Percentiles rank a stretch among this genome's conserved stretches.
These are phyloP conservation scores for Drosophila ezoana DNA, from an alignment of 2,888 invertebrate genomes.

Conservation along the genomic window DNA sequence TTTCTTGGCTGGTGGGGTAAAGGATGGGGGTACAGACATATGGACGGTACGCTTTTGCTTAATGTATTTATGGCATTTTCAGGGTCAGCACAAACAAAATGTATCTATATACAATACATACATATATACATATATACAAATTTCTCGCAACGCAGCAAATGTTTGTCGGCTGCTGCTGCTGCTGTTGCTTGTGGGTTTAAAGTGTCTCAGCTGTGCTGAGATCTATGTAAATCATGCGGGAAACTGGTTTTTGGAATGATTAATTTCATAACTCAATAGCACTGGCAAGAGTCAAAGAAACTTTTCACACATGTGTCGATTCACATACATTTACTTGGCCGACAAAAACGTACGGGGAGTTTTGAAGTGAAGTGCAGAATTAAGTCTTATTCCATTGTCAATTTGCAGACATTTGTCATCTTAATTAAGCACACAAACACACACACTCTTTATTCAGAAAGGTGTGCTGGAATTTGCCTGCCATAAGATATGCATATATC, in stretches of 20 bases:
- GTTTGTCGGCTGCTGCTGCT: slow-evolving; percentile 61
- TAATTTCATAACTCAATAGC: slow-evolving; percentile 73
- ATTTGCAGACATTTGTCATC: slow-evolving; percentile 11
- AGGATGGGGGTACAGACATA: slow-evolving; percentile 30
- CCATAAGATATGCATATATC: slow-evolving; percentile 24
- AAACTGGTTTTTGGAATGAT: slow-evolving; percentile 75
- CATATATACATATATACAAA: slow-evolving; percentile 28
- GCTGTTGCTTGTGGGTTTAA: slow-evolving; percentile 70
- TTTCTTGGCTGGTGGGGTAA: slow-evolving; percentile 9
- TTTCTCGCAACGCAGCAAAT: slow-evolving; percentile 67
- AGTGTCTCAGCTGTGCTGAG: slow-evolving; percentile 68
- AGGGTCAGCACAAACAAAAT: slow-evolving; percentile 62
- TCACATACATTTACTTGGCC: slow-evolving; percentile 13
- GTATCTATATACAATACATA: not conserved
- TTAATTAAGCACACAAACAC: not conserved
- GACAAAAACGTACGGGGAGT: slow-evolving; percentile 13
- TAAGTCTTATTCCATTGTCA: slow-evolving; percentile 10
- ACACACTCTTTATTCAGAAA: not conserved
- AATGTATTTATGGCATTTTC: slow-evolving; percentile 78
- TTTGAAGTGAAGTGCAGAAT: slow-evolving; percentile 6
- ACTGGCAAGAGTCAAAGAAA: slow-evolving; percentile 50
- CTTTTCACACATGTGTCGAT: slow-evolving; percentile 47
- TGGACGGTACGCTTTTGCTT: slow-evolving; percentile 67
- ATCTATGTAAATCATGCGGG: slow-evolving; percentile 68
- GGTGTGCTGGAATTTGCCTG: slow-evolving; percentile 4